Base-by-base conservation (phyloP, 2,797 vertebrate species). In the Luscinia megarhynchos region DNA sequence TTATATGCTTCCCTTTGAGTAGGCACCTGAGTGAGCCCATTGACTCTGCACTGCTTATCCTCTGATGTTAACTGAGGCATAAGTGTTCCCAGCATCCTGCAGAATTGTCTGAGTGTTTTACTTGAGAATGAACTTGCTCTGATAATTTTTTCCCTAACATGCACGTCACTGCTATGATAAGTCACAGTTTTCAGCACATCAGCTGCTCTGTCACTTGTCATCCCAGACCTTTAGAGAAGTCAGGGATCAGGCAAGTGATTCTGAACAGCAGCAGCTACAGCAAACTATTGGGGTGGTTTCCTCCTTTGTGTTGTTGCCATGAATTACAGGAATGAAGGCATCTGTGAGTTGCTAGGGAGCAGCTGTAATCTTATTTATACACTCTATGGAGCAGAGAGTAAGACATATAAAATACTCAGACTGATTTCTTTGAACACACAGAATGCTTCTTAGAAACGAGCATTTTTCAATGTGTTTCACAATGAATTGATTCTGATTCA, bases 301-400 rank as follows among this genome's bases (percentile, higher is more conserved):
- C 63, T 66, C 40, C 75, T 92, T 92, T 92, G 75, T 93, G 87
- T 38, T 75, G 58, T 45, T 95, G 92, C 90, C 81, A 87, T 95
- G 93, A 89, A 95, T 96, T 86, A 89, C 69, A 92, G 90, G 84
- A 94, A 94, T 87, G 87, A 93, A 93, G 54, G 62, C 91, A 89
- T 92, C 84, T 92, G 66, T 34, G 64, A 84, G 75, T 95, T 95
- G 89, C 76, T 81, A 91, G 69, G 87, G 55, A 94, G 82, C 84
- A 85, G 73, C 87, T 95, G 89, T 89, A 91, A 86, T 93, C 66
- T 81, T 89, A 78, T 80, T 91, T 93, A 72, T 87, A 50, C 32
- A 63, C 70, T 68, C 34, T 46, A 24, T 59, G 12, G 81, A 80
- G 32, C 68, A 78, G 43, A 54, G 59, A 84, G 64, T 64, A 93